Percentiles rank a stretch among this genome's conserved stretches.
phyloP scores from a whole-genome alignment of 2,113 vertebrate genomes.

The Campylorhamphus procurvoides region DNA sequence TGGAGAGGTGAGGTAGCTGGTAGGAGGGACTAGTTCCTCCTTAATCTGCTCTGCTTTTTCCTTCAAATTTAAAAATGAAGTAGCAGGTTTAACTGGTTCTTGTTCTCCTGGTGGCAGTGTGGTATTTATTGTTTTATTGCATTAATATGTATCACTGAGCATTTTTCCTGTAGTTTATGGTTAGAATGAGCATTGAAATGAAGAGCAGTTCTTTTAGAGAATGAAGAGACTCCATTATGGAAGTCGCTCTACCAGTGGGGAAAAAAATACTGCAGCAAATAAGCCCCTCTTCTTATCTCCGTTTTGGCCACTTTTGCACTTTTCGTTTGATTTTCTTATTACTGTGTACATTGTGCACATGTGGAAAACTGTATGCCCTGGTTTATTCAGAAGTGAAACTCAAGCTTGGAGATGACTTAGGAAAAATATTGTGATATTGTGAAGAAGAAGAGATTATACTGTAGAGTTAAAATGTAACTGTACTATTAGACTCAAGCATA shows the following conservation, averaged over 20 bases:
- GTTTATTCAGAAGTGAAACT: slow-evolving; percentile 10
- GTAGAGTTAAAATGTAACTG: background rate
- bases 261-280: background rate
- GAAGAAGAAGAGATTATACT: slow-evolving; percentile 2
- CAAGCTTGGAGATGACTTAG: background rate
- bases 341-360: background rate
- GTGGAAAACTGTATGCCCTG: background rate
- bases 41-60: slow-evolving; percentile 10
- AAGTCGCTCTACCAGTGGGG: background rate
- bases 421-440: slow-evolving; percentile 36
- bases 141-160: background rate
- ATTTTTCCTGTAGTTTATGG: background rate
- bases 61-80: background rate
- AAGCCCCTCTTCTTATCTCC: background rate
- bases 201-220: background rate
- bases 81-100: background rate
- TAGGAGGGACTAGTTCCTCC: background rate
- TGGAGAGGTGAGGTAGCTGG: background rate
- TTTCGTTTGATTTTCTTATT: background rate
- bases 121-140: background rate
- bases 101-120: slow-evolving; percentile 23
- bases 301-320: background rate
- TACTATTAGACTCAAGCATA: background rate
- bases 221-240: background rate
- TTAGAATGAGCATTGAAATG: background rate